A percentile compares a stretch with the other conserved stretches of the same genome.
These are phyloP conservation scores for Thereva nobilitata DNA, from an alignment of 2,888 invertebrate genomes.

Conservation along the genomic window DNA sequence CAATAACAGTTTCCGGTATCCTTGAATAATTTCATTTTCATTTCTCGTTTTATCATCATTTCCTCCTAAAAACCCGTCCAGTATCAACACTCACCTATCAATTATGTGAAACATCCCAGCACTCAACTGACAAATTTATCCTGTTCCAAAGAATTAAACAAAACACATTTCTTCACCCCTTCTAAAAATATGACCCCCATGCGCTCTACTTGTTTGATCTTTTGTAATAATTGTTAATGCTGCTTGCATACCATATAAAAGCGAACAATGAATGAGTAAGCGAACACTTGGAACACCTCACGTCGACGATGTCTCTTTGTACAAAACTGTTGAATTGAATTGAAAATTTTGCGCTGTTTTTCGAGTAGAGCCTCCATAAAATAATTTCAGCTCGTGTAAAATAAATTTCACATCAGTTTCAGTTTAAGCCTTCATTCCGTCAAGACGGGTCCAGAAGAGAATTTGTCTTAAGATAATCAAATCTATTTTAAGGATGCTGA, in stretches of 20 bases:
- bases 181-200: slow-evolving; percentile 7
- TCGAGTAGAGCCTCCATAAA: too few relatives aligned
- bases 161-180: slow-evolving; percentile 4
- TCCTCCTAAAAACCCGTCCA: too few relatives aligned
- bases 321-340: neutral
- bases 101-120: too few relatives aligned
- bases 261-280: slow-evolving; percentile 32
- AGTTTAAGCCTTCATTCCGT: slow-evolving; percentile 11
- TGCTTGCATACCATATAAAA: slow-evolving; percentile 21
- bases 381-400: too few relatives aligned
- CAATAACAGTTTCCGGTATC: too few relatives aligned
- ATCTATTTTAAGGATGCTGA: slow-evolving; percentile 29
- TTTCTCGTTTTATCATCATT: too few relatives aligned
- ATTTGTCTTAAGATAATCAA: slow-evolving; percentile 9
- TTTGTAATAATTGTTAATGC: slow-evolving; percentile 17
- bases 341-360: slow-evolving; percentile 3
- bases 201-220: slow-evolving; percentile 7
- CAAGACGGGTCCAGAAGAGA: slow-evolving; percentile 16
- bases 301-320: slow-evolving; percentile 3
- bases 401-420: slow-evolving; percentile 12
- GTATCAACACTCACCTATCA: too few relatives aligned
- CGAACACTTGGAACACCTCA: slow-evolving; percentile 15
- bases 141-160: neutral
- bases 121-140: neutral
- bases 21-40: too few relatives aligned